A percentile compares a stretch with the other conserved stretches of the same genome.
Conservation (phyloP, 2,113 vertebrate species). For the Mustela lutreola region DNA sequence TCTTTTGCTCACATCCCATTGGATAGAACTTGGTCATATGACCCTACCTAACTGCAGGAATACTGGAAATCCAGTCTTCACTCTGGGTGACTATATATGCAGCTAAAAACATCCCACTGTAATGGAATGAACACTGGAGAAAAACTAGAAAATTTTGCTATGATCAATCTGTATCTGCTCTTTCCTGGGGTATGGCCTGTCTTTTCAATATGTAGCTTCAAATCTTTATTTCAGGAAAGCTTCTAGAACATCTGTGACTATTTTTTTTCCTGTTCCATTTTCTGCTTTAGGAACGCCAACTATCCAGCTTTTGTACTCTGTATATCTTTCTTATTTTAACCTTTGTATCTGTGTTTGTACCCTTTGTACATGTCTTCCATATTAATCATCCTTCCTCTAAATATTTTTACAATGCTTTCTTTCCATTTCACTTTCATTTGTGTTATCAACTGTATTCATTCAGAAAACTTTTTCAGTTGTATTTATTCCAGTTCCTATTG, state of each 20-base stretch:
- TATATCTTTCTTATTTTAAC: background rate
- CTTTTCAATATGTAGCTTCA: constrained; percentile 24
- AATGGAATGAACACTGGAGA: background rate
- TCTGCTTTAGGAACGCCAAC: background rate
- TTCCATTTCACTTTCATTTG: background rate
- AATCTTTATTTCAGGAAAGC: constrained; percentile 15
- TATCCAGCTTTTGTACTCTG: background rate
- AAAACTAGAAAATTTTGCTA: background rate
- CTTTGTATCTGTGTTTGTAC: background rate
- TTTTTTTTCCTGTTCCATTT: constrained; percentile 25
- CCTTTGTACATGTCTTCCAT: background rate
- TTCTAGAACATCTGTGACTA: background rate
- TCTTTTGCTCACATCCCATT: background rate
- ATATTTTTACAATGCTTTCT: background rate
- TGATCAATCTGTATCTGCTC: background rate
- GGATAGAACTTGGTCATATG: background rate
- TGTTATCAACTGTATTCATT: background rate
- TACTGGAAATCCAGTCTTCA: background rate
- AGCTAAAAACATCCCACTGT: background rate
- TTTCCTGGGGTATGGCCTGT: background rate
- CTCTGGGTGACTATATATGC: background rate
- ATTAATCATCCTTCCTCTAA: background rate
- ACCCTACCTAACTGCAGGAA: background rate
- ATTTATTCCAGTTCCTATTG: background rate
- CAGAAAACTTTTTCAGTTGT: background rate